Base-by-base conservation (phyloP, 1,140 invertebrate genomes). In the Matsumurasca onukii region DNA sequence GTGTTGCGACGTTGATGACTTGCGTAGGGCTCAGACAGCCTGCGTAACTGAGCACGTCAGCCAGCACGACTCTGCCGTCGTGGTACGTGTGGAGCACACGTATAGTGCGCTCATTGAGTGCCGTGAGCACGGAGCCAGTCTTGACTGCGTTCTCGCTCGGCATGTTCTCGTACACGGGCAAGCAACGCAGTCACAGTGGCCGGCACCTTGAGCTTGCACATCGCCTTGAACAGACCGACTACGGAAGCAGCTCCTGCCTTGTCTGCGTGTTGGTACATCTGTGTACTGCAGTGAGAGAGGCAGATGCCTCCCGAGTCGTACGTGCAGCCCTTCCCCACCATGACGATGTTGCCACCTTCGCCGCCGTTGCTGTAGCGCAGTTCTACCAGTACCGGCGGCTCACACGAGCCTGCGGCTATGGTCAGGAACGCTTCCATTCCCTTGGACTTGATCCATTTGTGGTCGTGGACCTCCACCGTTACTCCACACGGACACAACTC, bases 81-180 rank as follows among this genome's bases (percentile, higher is more conserved):
- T 93, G 91, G 80, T 95, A 93, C 0, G 94, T 94, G 76, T 96
- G 93, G 74, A 95, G 90, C 27, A 96, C 84, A 27, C 91, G 89
- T 75, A 96, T 88, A 0, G 89, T 89, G 77, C 94, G 94, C 27
- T 92, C 92, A 78, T 92, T 94, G 78, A 89, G 88, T 25, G 91
- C 88, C 22, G 79, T 85, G 0, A 95, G 85, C 1, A 97, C 86
- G 78, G 96, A 93, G 3, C 94, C 93, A 24, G 93, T 93, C 77
- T 94, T 94, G 0, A 86, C 90, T 0, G 93, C 92, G 72, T n/a
- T n/a, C n/a, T n/a, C n/a, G n/a, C n/a, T n/a, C n/a, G n/a, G n/a
- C n/a, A n/a, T n/a, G n/a, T n/a, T 80, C 84, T 22, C 92, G 91
- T 63, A 89, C 89, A 0, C 92, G 88, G 0, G 94, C 92, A 39